Evolutionary conservation across 92 coral and sea anemone genomes (phyloP).

Genomic region (Porites evermanni): DNA sequence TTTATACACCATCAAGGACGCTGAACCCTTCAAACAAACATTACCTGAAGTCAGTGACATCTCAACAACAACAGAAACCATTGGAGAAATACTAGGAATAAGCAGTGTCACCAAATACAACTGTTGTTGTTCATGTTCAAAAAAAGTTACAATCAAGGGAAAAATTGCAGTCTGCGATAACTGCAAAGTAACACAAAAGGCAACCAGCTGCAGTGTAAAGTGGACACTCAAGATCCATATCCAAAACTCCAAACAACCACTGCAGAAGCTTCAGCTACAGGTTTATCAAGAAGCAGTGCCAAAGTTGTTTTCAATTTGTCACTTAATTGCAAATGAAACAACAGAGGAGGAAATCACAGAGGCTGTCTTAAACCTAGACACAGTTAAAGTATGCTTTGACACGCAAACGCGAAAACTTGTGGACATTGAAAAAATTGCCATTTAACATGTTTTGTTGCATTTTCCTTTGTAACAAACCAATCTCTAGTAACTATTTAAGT

Average conservation of each 20-base stretch:
- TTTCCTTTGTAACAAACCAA: background rate
- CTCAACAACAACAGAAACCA: conserved; percentile 40
- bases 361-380: conserved; percentile 39
- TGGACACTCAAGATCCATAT: conserved; percentile 46
- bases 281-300: conserved; percentile 44
- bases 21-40: conserved; percentile 49
- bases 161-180: conserved; percentile 55
- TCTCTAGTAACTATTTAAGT: conserved; percentile 23
- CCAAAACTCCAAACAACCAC: conserved; percentile 19
- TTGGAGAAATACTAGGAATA: conserved; percentile 49
- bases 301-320: conserved; percentile 43
- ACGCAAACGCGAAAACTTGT: conserved; percentile 37
- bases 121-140: conserved; percentile 55
- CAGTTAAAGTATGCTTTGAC: conserved; percentile 31
- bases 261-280: background rate
- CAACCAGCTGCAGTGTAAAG: conserved; percentile 40
- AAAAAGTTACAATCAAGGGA: conserved; percentile 51
- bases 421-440: conserved; percentile 45
- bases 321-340: conserved; percentile 36
- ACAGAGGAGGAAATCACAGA: conserved; percentile 46
- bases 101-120: conserved; percentile 27
- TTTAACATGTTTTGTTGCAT: conserved; percentile 1
- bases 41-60: conserved; percentile 45
- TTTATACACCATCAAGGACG: conserved; percentile 47
- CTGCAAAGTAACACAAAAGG: conserved; percentile 50